These are phyloP conservation scores for Protosalanx chinensis DNA, from an alignment of 2,797 vertebrate genomes.

Conservation along the genomic window DNA sequence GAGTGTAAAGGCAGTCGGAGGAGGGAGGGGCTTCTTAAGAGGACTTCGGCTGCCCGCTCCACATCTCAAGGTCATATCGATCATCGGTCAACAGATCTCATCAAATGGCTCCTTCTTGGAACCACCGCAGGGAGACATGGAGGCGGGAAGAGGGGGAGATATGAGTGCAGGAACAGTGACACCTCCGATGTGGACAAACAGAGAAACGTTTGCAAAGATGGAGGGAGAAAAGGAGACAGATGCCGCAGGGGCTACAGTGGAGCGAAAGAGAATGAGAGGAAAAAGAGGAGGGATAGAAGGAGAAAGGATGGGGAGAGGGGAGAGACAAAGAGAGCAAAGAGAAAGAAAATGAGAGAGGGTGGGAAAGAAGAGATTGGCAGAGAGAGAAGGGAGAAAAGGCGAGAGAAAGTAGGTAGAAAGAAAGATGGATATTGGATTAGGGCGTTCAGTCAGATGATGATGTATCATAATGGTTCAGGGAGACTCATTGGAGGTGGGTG, in stretches of 20 bases:
- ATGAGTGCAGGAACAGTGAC: neutral
- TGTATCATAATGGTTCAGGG: constrained; percentile 2
- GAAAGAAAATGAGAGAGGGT: neutral
- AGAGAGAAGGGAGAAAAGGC: neutral
- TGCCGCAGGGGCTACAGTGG: neutral
- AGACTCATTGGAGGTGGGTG: neutral
- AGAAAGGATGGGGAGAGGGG: neutral
- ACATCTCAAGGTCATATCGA: constrained; percentile 67
- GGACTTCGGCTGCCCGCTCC: constrained; percentile 25
- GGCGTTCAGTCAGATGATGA: constrained; percentile 1
- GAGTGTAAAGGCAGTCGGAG: constrained; percentile 4
- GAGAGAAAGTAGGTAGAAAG: neutral
- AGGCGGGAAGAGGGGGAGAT: constrained; percentile 10
- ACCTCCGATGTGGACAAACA: neutral
- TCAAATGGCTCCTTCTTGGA: constrained; percentile 26
- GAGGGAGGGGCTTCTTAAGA: neutral
- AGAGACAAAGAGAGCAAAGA: neutral
- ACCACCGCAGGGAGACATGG: constrained; percentile 7
- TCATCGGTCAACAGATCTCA: constrained; percentile 49
- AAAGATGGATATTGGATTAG: neutral
- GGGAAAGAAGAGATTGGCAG: neutral
- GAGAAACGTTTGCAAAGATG: neutral
- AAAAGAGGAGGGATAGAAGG: neutral
- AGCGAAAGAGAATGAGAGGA: neutral
- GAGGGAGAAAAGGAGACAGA: constrained; percentile 4